Evolutionary conservation across 2,888 invertebrate genomes (phyloP).

Genomic region (Hydrotaea diabolus): DNA sequence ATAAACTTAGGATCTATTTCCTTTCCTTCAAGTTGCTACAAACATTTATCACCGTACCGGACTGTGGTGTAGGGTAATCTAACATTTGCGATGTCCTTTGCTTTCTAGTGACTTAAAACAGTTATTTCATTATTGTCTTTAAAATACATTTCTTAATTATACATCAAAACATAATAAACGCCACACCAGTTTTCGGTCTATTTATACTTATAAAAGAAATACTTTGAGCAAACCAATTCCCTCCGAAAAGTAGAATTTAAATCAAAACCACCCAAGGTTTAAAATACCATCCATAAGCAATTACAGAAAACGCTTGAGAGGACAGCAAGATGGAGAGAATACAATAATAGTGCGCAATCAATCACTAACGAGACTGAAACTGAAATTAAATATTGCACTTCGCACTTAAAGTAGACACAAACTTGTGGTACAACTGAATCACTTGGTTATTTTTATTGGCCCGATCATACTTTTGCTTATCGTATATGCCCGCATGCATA

Average conservation of each 20-base stretch:
- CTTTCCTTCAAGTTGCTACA: no score
- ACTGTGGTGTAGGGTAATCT: no score
- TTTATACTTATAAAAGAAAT: no score
- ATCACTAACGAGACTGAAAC: conserved; percentile 39
- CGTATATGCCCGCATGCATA: neutral
- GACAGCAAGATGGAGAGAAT: neutral
- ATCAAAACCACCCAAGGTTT: conserved; percentile 7
- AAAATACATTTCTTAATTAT: no score
- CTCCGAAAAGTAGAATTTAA: conserved; percentile 17
- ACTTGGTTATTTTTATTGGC: neutral
- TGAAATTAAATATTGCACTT: conserved; percentile 29
- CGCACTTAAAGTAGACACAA: neutral
- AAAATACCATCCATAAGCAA: neutral
- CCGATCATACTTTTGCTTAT: neutral
- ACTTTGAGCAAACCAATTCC: neutral
- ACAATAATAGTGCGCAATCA: conserved; percentile 27
- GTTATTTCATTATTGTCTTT: no score
- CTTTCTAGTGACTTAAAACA: no score
- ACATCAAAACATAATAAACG: no score
- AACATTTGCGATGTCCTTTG: no score
- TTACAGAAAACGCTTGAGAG: neutral
- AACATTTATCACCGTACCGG: no score
- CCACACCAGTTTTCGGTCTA: neutral
- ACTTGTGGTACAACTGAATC: conserved; percentile 18
- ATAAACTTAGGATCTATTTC: no score